phyloP scores from a whole-genome alignment of 2,113 vertebrate genomes.

The Vombatus ursinus region DNA sequence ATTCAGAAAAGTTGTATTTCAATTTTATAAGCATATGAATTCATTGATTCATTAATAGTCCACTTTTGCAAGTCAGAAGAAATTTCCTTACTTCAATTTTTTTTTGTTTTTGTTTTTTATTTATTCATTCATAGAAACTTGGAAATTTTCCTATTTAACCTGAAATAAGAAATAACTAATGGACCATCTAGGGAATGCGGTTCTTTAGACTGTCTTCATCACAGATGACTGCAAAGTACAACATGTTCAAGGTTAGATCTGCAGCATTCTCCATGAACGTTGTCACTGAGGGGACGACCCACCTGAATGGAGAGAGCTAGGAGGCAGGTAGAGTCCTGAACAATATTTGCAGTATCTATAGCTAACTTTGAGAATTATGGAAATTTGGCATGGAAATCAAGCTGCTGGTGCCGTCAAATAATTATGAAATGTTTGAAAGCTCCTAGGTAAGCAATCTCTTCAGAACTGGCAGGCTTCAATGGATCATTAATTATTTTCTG shows the following conservation, averaged over 20 bases:
- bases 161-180: background rate
- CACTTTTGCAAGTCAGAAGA: background rate
- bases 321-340: slow-evolving; percentile 55
- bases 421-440: slow-evolving; percentile 78
- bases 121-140: background rate
- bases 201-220: background rate
- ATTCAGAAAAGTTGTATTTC: slow-evolving; percentile 23
- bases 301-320: background rate
- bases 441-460: slow-evolving; percentile 77
- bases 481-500: slow-evolving; percentile 81
- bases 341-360: slow-evolving; percentile 63
- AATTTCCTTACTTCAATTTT: background rate
- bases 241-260: slow-evolving; percentile 17
- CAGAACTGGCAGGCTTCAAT: slow-evolving; percentile 73
- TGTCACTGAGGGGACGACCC: slow-evolving; percentile 55
- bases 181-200: background rate
- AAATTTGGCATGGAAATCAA: slow-evolving; percentile 67
- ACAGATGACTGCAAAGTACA: background rate
- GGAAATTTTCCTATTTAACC: background rate
- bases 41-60: background rate
- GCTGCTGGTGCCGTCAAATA: slow-evolving; percentile 63
- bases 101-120: background rate
- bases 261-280: slow-evolving; percentile 51
- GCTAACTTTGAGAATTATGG: slow-evolving; percentile 64
- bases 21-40: background rate